Base-by-base conservation (phyloP, 2,888 invertebrate genomes). In the Geotrupes spiniger region DNA sequence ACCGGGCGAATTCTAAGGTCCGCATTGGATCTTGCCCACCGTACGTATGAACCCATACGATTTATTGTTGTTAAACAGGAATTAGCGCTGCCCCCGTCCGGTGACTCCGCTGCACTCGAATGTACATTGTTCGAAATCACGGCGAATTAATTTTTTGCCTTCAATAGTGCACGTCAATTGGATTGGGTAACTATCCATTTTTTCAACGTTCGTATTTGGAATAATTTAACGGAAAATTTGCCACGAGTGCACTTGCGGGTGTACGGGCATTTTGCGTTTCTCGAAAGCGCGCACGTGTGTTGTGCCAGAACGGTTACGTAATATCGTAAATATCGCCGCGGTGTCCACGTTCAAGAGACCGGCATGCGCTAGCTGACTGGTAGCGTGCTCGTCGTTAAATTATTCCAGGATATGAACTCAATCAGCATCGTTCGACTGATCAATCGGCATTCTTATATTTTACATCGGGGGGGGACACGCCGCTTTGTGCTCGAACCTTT, bases 371-470 rank as follows among this genome's bases (percentile, higher is more conserved):
- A 57, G 63, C 21, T 21, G 21, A 6, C 6, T 21, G 21, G 21
- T 21, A 21, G 21, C 21, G 21, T 21, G 59, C 56, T 57, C 66
- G 66, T 71, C 71, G 70, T 71, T 71, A 71, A 71, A 71, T 71
- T 71, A 71, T 71, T 70, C 70, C 70, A 63, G 68, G 61, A 61
- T 57, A 58, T 68, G 70, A 60, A 63, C 68, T 58, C 69, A 66
- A 68, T 68, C 62, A 62, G 59, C 63, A 60, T 63, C 66, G 62
- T 63, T 67, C 63, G 61, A 60, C 62, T 65, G 68, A 68, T 68
- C 67, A 67, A 68, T 68, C 66, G 67, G 58, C 54, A 62, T 66
- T 65, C 64, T 67, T 65, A 63, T 53, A 54, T 54, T 55, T 46
- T 40, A 47, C 49, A 16, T 50, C 21, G 21, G 21, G 48, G 49